These are phyloP conservation scores for Atethmia centrago DNA, from an alignment of 2,888 invertebrate species.

Conservation along the genomic window DNA sequence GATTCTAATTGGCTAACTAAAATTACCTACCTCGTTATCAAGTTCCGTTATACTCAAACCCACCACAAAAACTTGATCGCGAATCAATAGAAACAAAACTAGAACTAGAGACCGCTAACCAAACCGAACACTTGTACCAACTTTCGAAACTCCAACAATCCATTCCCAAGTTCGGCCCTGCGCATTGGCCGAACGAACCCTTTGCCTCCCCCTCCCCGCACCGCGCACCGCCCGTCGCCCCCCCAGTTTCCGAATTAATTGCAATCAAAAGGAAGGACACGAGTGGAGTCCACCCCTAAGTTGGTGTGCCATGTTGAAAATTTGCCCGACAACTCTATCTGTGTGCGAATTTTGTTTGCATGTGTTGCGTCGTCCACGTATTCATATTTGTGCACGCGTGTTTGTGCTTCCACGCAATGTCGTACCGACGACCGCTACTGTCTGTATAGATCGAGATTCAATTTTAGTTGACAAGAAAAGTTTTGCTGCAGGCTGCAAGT, in stretches of 20 bases:
- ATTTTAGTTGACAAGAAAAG: constrained; percentile 54
- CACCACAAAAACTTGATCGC: constrained; percentile 67
- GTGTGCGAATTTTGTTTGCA: constrained; percentile 73
- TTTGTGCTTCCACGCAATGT: constrained; percentile 68
- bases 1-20: constrained; percentile 39
- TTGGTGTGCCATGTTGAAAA: constrained; percentile 88
- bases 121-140: constrained; percentile 78
- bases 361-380: constrained; percentile 65
- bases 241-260: constrained; percentile 88
- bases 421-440: constrained; percentile 46
- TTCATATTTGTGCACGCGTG: constrained; percentile 68
- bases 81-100: constrained; percentile 74
- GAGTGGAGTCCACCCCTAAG: constrained; percentile 89
- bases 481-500: constrained; percentile 36
- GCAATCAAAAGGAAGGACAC: constrained; percentile 91
- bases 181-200: constrained; percentile 87
- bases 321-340: constrained; percentile 76
- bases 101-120: constrained; percentile 79
- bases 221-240: constrained; percentile 69
- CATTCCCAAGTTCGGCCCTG: constrained; percentile 85
- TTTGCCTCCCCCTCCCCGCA: constrained; percentile 71
- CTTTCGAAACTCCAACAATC: constrained; percentile 81
- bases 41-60: constrained; percentile 57
- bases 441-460: constrained; percentile 43
- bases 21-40: constrained; percentile 39